Base-by-base conservation (phyloP, 2,113 vertebrate genomes). In the Melanerpes aurifrons region DNA sequence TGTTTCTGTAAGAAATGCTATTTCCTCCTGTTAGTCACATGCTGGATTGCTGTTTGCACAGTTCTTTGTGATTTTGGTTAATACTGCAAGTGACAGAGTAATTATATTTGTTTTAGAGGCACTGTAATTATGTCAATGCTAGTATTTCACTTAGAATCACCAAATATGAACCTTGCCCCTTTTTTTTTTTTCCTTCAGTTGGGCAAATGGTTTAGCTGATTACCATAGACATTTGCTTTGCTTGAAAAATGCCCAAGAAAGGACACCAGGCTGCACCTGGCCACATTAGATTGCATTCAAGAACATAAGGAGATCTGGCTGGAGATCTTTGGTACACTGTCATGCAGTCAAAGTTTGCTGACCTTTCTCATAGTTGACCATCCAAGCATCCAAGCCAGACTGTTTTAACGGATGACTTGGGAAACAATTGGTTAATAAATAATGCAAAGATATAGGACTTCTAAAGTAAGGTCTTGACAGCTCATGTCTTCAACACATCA, bases 401-500 rank as follows among this genome's bases (percentile, higher is more conserved):
- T 21, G 37, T 70, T 89, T 59, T 86, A 86, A 77, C 64, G 26
- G 77, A 83, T 57, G 31, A 26, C 61, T 85, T 25, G 32, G 43
- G 64, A 78, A 95, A 28, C 19, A 88, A 24, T 3, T n/a, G 21
- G 69, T 92, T 94, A 94, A 88, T 77, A 90, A 86, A 75, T 81
- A 90, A 82, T 1, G 0, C 43, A 88, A 57, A 83, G 79, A 78
- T 83, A 37, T 0, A 1, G 31, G 24, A 68, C 56, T 85, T 63
- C 32, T 66, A 40, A 77, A 24, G 21, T n/a, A 73, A 91, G 28
- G 26, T 54, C 64, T 94, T 87, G 63, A 85, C 48, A 48, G 56
- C 21, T 89, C 63, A 25, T 17, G 10, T 58, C 47, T 92, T 91
- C 77, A 86, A 82, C 22, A 21, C 13, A 37, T 37, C 0, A 4